A percentile compares a stretch with the other conserved stretches of the same genome.
phyloP scores from a whole-genome alignment of 2,113 vertebrate species.

The Tupaia tana region DNA sequence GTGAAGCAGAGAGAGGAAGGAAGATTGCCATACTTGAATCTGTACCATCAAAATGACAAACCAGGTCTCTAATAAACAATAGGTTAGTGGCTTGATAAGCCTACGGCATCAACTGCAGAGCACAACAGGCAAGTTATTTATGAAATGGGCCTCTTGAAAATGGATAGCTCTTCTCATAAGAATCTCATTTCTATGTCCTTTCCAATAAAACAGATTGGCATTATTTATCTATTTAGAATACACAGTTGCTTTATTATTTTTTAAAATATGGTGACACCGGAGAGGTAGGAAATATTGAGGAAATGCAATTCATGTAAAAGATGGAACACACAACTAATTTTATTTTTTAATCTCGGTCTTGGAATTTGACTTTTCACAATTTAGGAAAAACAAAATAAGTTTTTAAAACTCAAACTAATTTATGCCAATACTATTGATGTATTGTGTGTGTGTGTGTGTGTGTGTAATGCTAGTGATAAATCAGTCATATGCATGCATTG shows the following conservation, averaged over 20 bases:
- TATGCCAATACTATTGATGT: background rate
- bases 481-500: background rate
- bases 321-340: background rate
- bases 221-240: conserved; percentile 73
- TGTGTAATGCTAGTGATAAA: background rate
- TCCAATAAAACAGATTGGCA: conserved; percentile 77
- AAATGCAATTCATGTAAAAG: background rate
- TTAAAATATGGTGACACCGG: conserved; percentile 68
- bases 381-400: background rate
- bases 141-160: conserved; percentile 83
- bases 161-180: conserved; percentile 75
- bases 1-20: conserved; percentile 80
- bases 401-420: background rate
- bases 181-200: conserved; percentile 79
- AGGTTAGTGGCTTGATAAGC: conserved; percentile 79
- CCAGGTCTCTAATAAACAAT: conserved; percentile 77
- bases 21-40: conserved; percentile 81
- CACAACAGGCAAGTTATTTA: conserved; percentile 85
- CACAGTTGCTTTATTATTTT: conserved; percentile 64
- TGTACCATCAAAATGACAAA: conserved; percentile 84
- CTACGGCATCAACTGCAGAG: conserved; percentile 83
- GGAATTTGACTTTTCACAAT: background rate
- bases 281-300: conserved; percentile 42
- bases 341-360: background rate
- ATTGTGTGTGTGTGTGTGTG: background rate